A percentile compares a stretch with the other conserved stretches of the same genome.
These are phyloP conservation scores for Synergus itoensis DNA, from an alignment of 2,888 invertebrate species.

Conservation along the genomic window DNA sequence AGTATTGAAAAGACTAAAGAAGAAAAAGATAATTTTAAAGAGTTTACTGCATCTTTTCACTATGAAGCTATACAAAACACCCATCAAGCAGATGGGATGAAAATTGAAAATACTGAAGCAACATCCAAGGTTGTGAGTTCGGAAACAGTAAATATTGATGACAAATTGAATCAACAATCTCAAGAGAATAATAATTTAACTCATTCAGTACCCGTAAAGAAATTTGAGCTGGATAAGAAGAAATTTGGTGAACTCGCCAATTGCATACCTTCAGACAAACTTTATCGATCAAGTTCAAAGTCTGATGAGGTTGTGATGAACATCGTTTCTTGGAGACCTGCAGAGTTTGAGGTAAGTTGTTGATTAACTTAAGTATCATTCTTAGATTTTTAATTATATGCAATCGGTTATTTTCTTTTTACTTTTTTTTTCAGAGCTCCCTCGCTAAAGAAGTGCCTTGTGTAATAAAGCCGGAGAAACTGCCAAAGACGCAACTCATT, in stretches of 20 bases:
- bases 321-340: neutral
- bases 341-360: neutral
- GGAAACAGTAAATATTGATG: neutral
- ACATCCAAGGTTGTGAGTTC: neutral
- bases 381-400: neutral
- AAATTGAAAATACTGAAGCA: neutral
- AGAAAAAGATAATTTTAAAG: neutral
- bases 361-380: neutral
- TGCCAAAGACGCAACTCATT: neutral
- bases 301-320: neutral
- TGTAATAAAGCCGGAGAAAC: neutral
- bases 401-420: neutral
- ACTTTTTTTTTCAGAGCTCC: neutral
- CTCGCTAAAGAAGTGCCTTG: neutral
- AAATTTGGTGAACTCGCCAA: neutral
- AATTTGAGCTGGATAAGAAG: neutral
- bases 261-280: neutral
- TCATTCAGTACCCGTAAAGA: neutral
- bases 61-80: neutral
- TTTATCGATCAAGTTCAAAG: neutral
- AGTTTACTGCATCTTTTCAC: neutral
- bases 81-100: neutral
- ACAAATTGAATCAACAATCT: neutral
- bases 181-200: too few species aligned
- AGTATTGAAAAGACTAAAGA: neutral